Conservation (phyloP, 2,797 vertebrate genomes). For the Crenichthys baileyi region DNA sequence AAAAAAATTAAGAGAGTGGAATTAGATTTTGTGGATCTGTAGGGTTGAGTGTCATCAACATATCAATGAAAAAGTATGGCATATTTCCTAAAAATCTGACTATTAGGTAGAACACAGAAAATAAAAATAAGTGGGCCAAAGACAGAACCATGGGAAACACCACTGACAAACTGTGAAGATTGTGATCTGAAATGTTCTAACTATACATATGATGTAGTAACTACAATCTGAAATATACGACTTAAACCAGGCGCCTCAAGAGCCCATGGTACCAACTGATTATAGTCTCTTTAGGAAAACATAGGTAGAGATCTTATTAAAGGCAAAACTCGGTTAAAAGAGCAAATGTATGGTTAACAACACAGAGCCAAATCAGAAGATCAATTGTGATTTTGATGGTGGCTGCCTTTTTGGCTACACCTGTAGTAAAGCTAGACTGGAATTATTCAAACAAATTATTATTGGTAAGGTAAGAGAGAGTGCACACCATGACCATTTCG, state of each 20-base stretch:
- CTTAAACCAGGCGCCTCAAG: not conserved
- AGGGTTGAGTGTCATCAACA: not conserved
- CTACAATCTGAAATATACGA: not conserved
- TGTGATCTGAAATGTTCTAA: not conserved
- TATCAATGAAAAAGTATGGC: not conserved
- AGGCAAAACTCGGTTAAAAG: not conserved
- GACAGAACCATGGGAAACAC: not conserved
- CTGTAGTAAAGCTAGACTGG: not conserved
- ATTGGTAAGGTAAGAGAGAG: not conserved
- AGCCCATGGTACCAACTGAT: not conserved
- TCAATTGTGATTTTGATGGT: not conserved
- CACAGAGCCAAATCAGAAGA: not conserved
- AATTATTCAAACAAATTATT: not conserved
- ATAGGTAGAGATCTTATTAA: not conserved
- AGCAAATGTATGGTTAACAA: not conserved
- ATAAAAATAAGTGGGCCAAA: not conserved
- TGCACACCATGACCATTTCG: not conserved
- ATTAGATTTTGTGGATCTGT: not conserved
- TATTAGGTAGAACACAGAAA: not conserved
- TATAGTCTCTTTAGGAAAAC: not conserved
- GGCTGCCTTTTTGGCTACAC: not conserved
- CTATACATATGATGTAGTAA: not conserved
- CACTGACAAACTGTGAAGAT: not conserved
- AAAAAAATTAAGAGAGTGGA: too few species aligned
- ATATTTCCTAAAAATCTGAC: not conserved